Evolutionary conservation across 2,888 invertebrate genomes (phyloP), one percentile per base, ranked within the genome.

Genomic region (Caenorhabditis sp.): DNA sequence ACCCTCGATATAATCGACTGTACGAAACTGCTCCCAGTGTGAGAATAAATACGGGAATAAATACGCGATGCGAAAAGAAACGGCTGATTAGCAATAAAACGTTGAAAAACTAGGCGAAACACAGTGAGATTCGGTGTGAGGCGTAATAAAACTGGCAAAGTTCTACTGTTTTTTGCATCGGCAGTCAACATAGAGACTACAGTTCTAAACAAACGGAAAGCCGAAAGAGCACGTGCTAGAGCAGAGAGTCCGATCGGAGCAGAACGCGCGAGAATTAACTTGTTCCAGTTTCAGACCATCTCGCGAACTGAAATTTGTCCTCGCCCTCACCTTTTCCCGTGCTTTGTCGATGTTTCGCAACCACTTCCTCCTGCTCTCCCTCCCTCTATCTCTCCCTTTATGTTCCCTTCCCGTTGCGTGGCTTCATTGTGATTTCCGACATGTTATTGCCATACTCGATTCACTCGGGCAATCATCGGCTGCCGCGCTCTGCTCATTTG

Each of bases 121-220:
- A 60, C 20, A 22, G 44, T 18, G 26, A 44, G 47, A 50, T 20
- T 6, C 56, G 6, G 56, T 26, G 47, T 24, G 15, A 50, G 40
- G 18, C 3, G 11, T 18, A 15, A 28, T 20, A 62, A 47, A 62
- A 18, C 62, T 26, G 28, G 6, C 26, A 35, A 37, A 40, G 40
- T 61, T 61, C 40, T 24, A 6, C 13, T 44, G 24, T 47, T 44
- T 44, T 37, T 50, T 44, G 18, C 20, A 24, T 20, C 26, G 35
- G 47, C 40, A 67, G 76, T 76, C 76, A 67, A 67, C 51, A 74
- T 40, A 64, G 26, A 55, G 62, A 71, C 64, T 64, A 76, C 76
- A 76, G 76, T 76, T 67, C 76, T 76, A 68, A 76, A 67, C 76
- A 76, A 76, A 76, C 76, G 51, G 24, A 67, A 74, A 65, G 64